Percentiles rank a stretch among this genome's conserved stretches.
Evolutionary conservation across 1,140 invertebrate species (phyloP).

Genomic region (Leucophenga varia): DNA sequence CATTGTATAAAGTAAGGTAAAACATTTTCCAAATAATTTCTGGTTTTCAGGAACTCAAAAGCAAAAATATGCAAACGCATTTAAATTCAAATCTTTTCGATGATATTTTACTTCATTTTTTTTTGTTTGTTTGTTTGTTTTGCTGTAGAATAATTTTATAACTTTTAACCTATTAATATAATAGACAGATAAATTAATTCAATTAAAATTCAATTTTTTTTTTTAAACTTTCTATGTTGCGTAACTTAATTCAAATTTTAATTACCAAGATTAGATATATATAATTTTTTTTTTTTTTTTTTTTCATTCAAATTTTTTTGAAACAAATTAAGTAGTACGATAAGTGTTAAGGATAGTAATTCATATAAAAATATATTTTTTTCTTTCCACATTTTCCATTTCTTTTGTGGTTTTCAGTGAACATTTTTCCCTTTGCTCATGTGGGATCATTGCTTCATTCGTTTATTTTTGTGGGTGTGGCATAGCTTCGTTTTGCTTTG

Average conservation of each 20-base stretch:
- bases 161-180: conserved; percentile 46
- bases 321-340: no score
- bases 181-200: conserved; percentile 42
- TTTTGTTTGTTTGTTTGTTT: conserved; percentile 8
- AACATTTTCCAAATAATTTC: not conserved
- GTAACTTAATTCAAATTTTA: conserved; percentile 49
- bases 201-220: conserved; percentile 13
- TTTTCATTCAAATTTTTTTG: no score
- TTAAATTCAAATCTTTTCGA: conserved; percentile 9
- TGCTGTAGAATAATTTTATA: conserved; percentile 6
- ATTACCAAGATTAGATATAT: conserved; percentile 11
- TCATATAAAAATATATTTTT: no score
- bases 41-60: conserved; percentile 17
- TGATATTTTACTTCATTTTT: conserved; percentile 9
- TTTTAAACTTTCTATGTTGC: conserved; percentile 27
- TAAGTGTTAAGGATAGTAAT: not conserved
- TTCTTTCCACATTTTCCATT: no score
- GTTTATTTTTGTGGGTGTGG: no score
- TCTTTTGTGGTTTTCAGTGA: no score
- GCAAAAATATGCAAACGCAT: conserved; percentile 22
- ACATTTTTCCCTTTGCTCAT: no score
- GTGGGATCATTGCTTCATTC: no score
- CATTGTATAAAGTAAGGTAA: no score
- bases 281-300: no score
- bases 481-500: conserved; percentile 36